These are phyloP conservation scores for Muntiacus muntjak DNA, from an alignment of 2,113 vertebrate genomes.

Conservation along the genomic window DNA sequence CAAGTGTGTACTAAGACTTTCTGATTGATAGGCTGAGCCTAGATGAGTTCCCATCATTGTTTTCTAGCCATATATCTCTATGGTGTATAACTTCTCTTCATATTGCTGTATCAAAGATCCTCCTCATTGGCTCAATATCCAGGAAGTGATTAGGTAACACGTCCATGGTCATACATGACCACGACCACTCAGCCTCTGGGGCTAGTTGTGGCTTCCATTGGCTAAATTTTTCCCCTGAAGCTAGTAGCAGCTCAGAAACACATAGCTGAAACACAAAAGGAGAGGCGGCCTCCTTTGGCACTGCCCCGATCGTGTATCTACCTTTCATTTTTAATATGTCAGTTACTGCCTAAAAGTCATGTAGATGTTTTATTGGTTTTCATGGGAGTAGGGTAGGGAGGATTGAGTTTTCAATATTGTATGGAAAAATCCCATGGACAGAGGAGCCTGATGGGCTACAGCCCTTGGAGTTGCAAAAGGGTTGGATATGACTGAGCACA, in stretches of 20 bases:
- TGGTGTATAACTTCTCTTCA: background rate
- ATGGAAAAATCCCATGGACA: background rate
- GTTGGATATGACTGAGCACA: background rate
- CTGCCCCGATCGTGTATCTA: accelerated
- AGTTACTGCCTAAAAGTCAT: background rate
- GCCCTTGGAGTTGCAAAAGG: background rate
- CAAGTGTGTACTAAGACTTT: background rate
- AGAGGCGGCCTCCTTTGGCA: background rate
- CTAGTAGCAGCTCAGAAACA: background rate
- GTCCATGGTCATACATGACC: background rate
- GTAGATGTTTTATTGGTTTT: background rate
- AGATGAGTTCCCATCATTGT: background rate
- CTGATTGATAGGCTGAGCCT: background rate
- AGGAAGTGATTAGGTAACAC: background rate
- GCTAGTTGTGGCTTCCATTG: background rate
- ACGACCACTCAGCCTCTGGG: background rate
- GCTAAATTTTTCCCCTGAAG: background rate
- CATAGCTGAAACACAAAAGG: background rate
- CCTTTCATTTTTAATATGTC: background rate
- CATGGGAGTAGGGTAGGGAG: background rate
- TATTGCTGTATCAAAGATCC: background rate
- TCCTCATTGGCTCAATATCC: background rate
- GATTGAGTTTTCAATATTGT: background rate
- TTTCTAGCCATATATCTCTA: background rate
- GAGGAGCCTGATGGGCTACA: background rate